A percentile compares a stretch with the other conserved stretches of the same genome.
Conservation (phyloP, 2,113 vertebrate species). For the Catagonus wagneri region DNA sequence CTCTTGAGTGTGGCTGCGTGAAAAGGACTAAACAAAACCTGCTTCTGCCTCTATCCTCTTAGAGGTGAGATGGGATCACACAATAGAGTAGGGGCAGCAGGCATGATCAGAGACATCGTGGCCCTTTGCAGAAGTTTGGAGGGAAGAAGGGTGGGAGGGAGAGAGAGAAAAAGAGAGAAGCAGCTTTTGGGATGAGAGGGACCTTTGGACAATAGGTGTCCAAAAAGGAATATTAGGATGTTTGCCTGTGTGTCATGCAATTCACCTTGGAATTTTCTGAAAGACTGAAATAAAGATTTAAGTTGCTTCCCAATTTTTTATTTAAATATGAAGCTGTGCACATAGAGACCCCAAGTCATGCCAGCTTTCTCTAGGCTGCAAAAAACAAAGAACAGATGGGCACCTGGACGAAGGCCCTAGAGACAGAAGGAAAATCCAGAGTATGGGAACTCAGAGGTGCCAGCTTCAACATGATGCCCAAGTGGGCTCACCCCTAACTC, state of each 20-base stretch:
- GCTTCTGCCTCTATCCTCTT: neutral
- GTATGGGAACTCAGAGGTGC: neutral
- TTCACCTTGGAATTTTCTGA: constrained; percentile 30
- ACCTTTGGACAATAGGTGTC: neutral
- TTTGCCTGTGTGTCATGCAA: neutral
- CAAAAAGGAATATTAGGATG: neutral
- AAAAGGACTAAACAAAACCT: neutral
- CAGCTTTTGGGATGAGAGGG: neutral
- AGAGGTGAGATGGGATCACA: neutral
- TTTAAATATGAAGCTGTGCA: constrained; percentile 27
- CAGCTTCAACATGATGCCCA: neutral
- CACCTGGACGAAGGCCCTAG: neutral
- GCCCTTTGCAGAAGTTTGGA: neutral
- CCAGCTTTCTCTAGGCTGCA: constrained; percentile 3
- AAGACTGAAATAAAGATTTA: constrained; percentile 34
- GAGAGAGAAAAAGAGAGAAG: neutral
- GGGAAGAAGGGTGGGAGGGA: neutral
- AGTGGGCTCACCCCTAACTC: neutral
- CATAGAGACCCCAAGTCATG: neutral
- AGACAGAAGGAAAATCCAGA: constrained; percentile 17
- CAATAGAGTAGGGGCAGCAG: neutral
- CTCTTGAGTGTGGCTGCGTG: neutral
- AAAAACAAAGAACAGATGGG: constrained; percentile 58
- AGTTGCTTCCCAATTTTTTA: constrained; percentile 42
- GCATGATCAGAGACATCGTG: neutral